Percentiles rank a stretch among this genome's conserved stretches.
phyloP scores from a whole-genome alignment of 2,113 vertebrate genomes.

The Alosa alosa region DNA sequence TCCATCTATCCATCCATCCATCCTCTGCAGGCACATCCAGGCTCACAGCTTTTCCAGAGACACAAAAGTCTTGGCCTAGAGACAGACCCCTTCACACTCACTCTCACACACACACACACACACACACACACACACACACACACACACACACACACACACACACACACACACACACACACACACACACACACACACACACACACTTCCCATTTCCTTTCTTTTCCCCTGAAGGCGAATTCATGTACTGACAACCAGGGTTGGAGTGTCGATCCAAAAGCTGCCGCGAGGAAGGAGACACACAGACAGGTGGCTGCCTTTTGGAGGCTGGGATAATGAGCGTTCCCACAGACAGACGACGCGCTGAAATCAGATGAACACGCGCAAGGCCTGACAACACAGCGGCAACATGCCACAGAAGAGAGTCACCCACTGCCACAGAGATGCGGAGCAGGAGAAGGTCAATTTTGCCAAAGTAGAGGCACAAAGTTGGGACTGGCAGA shows the following conservation, averaged over 20 bases:
- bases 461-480: neutral
- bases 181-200: slow-evolving; percentile 10
- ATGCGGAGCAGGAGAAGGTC: neutral
- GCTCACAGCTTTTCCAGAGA: slow-evolving; percentile 38
- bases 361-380: neutral
- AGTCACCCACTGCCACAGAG: neutral
- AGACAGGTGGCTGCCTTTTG: slow-evolving; percentile 33
- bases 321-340: neutral
- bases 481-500: neutral
- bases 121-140: neutral
- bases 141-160: neutral
- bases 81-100: slow-evolving; percentile 27
- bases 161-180: slow-evolving; percentile 16
- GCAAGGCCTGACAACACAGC: neutral
- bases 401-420: neutral
- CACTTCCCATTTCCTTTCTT: slow-evolving; percentile 38
- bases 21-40: slow-evolving; percentile 19
- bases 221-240: slow-evolving; percentile 42
- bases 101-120: too few species aligned
- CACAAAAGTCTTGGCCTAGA: slow-evolving; percentile 35
- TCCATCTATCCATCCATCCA: neutral
- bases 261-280: slow-evolving; percentile 31
- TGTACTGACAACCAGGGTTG: slow-evolving; percentile 39
- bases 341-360: neutral
- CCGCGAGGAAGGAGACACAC: neutral